Base-by-base conservation (phyloP, 2,113 vertebrate genomes). In the Pachyramphus minor region DNA sequence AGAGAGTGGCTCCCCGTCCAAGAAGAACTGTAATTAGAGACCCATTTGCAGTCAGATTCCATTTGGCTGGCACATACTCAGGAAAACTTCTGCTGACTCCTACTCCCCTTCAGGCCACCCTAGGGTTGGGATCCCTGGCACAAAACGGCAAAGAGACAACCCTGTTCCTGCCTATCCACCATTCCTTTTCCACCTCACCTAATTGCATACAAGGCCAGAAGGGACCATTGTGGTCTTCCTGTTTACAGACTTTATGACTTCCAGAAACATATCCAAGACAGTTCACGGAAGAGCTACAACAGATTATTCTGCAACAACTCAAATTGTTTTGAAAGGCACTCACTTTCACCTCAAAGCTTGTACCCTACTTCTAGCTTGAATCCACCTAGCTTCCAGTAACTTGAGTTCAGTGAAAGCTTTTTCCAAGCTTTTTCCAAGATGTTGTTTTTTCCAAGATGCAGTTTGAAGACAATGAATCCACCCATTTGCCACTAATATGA, bases 1-100 rank as follows among this genome's bases (percentile, higher is more conserved):
- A 33, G 98, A 98, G 62, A 99, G 97, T 11, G 83, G 81, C 53
- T 95, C 67, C 12, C 99, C 98, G 67, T 99, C 98, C 69, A 99
- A 98, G 78, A 98, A 97, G 77, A 99, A 97, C 99, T 99, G 97
- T 69, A 94, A 93, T 96, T 91, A 97, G 64, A 94, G 88, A 41
- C 52, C 44, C 92, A 95, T 88, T 44, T 68, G 82, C 76, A 79
- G 42, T 91, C 73, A 95, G 91, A 90, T 92, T 92, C 77, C 73
- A 89, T 83, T 87, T 92, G 60, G 56, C 47, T 91, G 91, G 87
- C 73, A 94, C 56, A 68, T 63, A 81, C 47, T 71, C 86, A 89
- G 80, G 73, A 89, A 67, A 93, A 83, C 56, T 96, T 89, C 86
- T 90, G 84, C 84, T 90, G 84, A 85, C 45, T 91, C 66, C 83